A percentile compares a stretch with the other conserved stretches of the same genome.
Conservation (phyloP, 2,888 invertebrate genomes). For the Megastigmus dorsalis region DNA sequence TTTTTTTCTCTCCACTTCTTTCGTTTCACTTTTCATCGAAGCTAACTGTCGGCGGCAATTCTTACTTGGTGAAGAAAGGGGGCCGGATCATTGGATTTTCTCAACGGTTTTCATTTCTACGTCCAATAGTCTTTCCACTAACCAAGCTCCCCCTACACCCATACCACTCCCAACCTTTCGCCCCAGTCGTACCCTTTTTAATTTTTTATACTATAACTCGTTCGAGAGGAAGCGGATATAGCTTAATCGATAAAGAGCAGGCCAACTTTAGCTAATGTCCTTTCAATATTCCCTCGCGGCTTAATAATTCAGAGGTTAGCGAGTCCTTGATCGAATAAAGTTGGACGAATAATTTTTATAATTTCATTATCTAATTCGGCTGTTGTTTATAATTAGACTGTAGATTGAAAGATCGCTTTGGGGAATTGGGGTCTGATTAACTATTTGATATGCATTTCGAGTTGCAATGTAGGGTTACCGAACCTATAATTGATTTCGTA, state of each 20-base stretch:
- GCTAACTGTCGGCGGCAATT: conserved; percentile 42
- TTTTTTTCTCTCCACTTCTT: background rate
- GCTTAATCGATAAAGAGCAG: conserved; percentile 32
- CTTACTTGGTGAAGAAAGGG: background rate
- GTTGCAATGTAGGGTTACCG: no score
- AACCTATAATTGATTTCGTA: no score
- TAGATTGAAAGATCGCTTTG: no score
- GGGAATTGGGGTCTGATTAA: no score
- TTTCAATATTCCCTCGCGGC: conserved; percentile 27
- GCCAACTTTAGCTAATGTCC: conserved; percentile 4
- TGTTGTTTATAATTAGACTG: no score
- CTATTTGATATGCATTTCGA: no score
- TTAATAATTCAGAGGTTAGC: conserved; percentile 31
- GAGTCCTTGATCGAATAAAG: no score
- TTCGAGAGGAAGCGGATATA: conserved; percentile 4
- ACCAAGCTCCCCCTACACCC: no score
- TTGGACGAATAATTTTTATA: no score
- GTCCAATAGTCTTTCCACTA: background rate
- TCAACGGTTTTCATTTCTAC: conserved; percentile 39
- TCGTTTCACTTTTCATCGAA: conserved; percentile 48
- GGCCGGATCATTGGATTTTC: conserved; percentile 16
- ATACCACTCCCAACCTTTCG: no score
- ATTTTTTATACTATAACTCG: conserved; percentile 28
- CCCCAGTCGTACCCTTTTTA: no score
- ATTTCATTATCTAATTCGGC: no score